A percentile compares a stretch with the other conserved stretches of the same genome.
Conservation (phyloP, 2,888 invertebrate species). For the Rotaria macrura region DNA sequence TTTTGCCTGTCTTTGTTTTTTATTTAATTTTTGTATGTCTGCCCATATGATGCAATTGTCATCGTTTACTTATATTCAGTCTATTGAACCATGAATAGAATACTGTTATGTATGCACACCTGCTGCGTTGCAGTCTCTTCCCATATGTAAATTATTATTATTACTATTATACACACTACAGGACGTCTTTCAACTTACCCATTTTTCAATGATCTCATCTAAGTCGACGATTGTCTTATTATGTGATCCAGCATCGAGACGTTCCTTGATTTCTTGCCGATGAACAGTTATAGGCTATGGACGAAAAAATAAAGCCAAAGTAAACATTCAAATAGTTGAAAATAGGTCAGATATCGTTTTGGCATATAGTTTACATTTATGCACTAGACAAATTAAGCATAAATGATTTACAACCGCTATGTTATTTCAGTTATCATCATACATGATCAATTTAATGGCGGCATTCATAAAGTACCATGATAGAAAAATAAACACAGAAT, state of each 20-base stretch:
- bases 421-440: conserved; percentile 3
- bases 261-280: neutral
- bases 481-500: neutral
- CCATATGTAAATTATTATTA: neutral
- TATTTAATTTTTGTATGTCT: too few species aligned
- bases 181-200: neutral
- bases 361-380: neutral
- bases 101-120: neutral
- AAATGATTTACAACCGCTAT: neutral
- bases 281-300: neutral
- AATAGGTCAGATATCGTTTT: neutral
- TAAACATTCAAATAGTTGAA: neutral
- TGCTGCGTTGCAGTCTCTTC: neutral
- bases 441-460: neutral
- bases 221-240: neutral
- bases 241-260: neutral
- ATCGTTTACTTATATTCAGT: neutral
- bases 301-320: neutral
- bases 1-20: too few species aligned
- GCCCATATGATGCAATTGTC: neutral
- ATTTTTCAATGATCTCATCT: conserved; percentile 5
- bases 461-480: neutral
- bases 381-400: neutral
- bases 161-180: neutral
- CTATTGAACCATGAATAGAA: neutral